Conservation (phyloP, 2,888 invertebrate species). For the Drosophila mercatorum region DNA sequence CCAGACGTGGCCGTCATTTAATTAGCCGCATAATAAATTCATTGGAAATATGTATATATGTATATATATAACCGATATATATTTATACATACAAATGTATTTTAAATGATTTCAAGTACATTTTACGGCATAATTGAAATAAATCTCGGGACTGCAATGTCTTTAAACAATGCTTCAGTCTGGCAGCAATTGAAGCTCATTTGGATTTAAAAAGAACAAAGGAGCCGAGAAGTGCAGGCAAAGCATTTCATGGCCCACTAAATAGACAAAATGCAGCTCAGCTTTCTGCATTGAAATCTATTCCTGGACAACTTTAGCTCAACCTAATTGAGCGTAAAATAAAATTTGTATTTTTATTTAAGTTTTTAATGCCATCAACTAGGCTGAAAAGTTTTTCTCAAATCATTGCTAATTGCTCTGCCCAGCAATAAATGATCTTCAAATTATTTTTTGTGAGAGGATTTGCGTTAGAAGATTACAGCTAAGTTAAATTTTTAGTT, state of each 20-base stretch:
- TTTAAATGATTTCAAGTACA: conserved; percentile 70
- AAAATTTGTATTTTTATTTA: background rate
- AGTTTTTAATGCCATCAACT: background rate
- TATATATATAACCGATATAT: background rate
- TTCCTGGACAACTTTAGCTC: background rate
- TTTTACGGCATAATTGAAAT: conserved; percentile 69
- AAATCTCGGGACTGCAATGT: conserved; percentile 35
- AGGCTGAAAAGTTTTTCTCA: background rate
- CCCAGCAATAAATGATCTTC: background rate
- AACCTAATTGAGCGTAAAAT: background rate
- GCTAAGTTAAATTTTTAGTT: background rate
- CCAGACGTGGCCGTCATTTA: conserved; percentile 31
- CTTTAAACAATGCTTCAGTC: conserved; percentile 44
- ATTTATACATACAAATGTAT: conserved; percentile 2
- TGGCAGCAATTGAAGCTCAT: conserved; percentile 13
- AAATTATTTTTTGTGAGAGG: too few relatives aligned
- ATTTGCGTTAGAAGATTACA: background rate
- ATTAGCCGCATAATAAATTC: conserved; percentile 56
- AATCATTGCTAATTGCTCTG: background rate
- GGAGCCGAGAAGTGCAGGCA: conserved; percentile 7
- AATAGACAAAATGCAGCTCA: background rate
- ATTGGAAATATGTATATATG: conserved; percentile 25
- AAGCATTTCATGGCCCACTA: conserved; percentile 1
- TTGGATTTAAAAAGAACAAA: background rate
- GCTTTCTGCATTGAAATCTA: background rate